Percentiles rank a stretch among this genome's conserved stretches.
Conservation (phyloP, 2,113 vertebrate genomes). For the Pagrus major region DNA sequence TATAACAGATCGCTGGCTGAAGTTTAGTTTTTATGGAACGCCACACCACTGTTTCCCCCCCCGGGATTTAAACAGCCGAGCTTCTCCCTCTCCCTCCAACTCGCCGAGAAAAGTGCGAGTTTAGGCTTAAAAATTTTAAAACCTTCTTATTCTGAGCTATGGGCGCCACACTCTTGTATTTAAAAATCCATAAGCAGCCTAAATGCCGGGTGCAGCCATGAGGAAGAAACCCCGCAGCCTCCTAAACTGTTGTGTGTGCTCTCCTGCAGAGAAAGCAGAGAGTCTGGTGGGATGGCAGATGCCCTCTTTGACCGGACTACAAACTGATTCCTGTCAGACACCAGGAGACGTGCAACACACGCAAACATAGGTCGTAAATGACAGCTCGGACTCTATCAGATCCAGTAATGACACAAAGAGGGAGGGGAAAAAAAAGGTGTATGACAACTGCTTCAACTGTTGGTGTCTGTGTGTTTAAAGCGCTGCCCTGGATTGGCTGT, state of each 20-base stretch:
- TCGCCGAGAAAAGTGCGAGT: slow-evolving; percentile 24
- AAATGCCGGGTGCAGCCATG: slow-evolving; percentile 38
- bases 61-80: slow-evolving; percentile 34
- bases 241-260: slow-evolving; percentile 54
- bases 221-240: slow-evolving; percentile 53
- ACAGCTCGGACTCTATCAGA: slow-evolving; percentile 3
- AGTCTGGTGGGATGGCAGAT: slow-evolving; percentile 44
- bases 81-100: background rate
- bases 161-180: slow-evolving; percentile 30
- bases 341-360: slow-evolving; percentile 23
- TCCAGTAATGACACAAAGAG: slow-evolving; percentile 15
- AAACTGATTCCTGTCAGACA: slow-evolving; percentile 60
- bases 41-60: background rate
- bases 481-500: slow-evolving; percentile 35
- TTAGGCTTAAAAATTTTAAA: slow-evolving; percentile 44
- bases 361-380: slow-evolving; percentile 33
- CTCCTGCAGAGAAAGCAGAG: slow-evolving; percentile 39
- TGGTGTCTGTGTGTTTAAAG: slow-evolving; percentile 58
- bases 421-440: slow-evolving; percentile 3
- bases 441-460: slow-evolving; percentile 36
- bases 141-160: slow-evolving; percentile 49
- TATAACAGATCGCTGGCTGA: slow-evolving; percentile 20
- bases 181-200: slow-evolving; percentile 58
- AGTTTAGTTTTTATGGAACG: background rate
- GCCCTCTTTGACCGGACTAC: slow-evolving; percentile 60